These are phyloP conservation scores for Labrus mixtus DNA, from an alignment of 2,113 vertebrate genomes.

Conservation along the genomic window DNA sequence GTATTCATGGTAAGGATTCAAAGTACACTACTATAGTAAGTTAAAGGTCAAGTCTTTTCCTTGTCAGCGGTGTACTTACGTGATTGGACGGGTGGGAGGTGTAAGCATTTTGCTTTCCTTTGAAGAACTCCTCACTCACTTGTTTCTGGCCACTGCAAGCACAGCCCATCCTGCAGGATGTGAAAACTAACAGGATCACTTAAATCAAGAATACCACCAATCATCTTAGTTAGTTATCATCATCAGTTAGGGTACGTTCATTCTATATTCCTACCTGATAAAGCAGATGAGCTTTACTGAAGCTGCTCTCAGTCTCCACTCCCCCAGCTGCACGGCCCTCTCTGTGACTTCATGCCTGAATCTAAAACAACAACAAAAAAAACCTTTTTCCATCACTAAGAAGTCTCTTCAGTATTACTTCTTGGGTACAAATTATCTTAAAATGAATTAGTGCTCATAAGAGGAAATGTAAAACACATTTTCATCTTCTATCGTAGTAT, in stretches of 20 bases:
- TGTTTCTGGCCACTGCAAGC: conserved; percentile 74
- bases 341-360: conserved; percentile 61
- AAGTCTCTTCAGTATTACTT: not conserved
- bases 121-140: conserved; percentile 23
- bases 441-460: not conserved
- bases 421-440: not conserved
- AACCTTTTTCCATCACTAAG: not conserved
- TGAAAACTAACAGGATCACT: not conserved
- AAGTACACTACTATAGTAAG: too few species aligned
- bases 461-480: conserved; percentile 58
- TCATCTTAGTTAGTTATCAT: too few species aligned
- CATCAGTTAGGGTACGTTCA: not conserved
- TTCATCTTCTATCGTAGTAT: not conserved
- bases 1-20: too few species aligned
- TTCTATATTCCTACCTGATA: conserved; percentile 61
- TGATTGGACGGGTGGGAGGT: conserved; percentile 24
- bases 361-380: conserved; percentile 43
- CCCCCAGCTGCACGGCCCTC: conserved; percentile 30
- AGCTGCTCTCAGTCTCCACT: conserved; percentile 54
- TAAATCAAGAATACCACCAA: not conserved
- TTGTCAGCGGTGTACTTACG: conserved; percentile 50
- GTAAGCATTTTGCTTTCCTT: conserved; percentile 34
- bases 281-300: conserved; percentile 48
- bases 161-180: conserved; percentile 85
- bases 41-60: too few species aligned